Evolutionary conservation across 1,140 invertebrate species (phyloP), one percentile per base, ranked within the genome.

Genomic region (Heliconius hermathena): DNA sequence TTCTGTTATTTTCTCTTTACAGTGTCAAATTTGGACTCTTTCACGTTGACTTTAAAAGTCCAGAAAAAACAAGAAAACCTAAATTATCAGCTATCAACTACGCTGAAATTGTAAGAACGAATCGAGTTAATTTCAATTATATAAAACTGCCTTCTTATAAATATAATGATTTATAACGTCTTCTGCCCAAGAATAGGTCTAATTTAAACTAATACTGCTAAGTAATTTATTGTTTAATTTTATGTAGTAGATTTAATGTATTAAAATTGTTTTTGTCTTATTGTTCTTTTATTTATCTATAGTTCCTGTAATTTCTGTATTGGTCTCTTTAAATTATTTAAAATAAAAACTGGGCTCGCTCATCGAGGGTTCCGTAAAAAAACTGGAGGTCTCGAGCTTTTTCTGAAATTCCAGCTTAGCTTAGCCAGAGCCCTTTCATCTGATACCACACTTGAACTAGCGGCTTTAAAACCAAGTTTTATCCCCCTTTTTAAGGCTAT

Each of bases 21-120:
- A 96, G 96, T 4, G 93, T 96, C 82, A 96, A 95, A 82, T 98
- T 97, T 89, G 98, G 97, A 1, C 85, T 98, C 0, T 96, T 97
- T 84, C 95, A 96, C 22, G 97, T 98, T 1, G 96, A 98, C 88
- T 98, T 98, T 85, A 95, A 91, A 2, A 95, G 96, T 82, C 95
- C 96, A 0, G 89, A 96, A 2, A 95, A 95, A 81, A 96, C 95
- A 2, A 95, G 97, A 80, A 97, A 95, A 3, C 96, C 96, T 1
- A 98, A 98, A 89, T 92, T 96, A 33, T 98, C 97, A 22, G 95
- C 96, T 1, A 78, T 87, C 2, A 91, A 89, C 75, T 93, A 89
- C 71, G 77, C 82, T 2, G 87, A 93, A 78, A 91, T 93, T 16
- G 88, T 90, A 2, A 75, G 75, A 16, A 89, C 88, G 13, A 81